These are phyloP conservation scores for Agraylea sexmaculata DNA, from an alignment of 1,140 invertebrate species.

Conservation along the genomic window DNA sequence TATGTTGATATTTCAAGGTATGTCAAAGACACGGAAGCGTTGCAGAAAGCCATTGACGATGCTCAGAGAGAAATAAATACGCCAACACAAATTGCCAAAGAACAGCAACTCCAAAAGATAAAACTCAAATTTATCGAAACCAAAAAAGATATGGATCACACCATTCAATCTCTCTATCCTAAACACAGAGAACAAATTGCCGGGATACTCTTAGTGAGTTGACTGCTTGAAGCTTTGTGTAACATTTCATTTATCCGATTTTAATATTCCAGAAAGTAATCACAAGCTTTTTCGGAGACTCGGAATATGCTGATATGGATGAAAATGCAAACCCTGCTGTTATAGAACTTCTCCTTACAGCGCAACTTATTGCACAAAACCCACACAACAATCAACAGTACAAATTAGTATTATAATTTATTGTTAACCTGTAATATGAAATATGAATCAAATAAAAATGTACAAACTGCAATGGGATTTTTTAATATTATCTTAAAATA, in stretches of 20 bases:
- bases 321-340: constrained; percentile 5
- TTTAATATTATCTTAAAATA: too few relatives aligned
- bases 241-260: constrained; percentile 4
- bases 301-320: constrained; percentile 13
- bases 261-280: constrained; percentile 15
- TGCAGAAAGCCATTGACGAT: constrained; percentile 21
- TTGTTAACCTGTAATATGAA: too few relatives aligned
- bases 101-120: constrained; percentile 27
- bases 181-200: constrained; percentile 22
- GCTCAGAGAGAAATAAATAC: constrained; percentile 22
- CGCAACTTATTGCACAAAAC: constrained; percentile 13
- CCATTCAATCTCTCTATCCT: constrained; percentile 30
- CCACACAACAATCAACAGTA: too few relatives aligned
- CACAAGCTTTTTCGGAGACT: constrained; percentile 9
- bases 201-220: constrained; percentile 29
- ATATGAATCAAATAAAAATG: neutral
- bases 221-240: neutral
- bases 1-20: constrained; percentile 17
- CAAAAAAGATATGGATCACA: constrained; percentile 28
- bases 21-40: constrained; percentile 7
- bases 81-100: constrained; percentile 20
- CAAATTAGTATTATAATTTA: too few relatives aligned
- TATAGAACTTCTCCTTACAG: constrained; percentile 9
- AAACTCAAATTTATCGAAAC: constrained; percentile 27
- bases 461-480: neutral